Evolutionary conservation across 2,113 vertebrate genomes (phyloP), one percentile per base, ranked within the genome.

Genomic region (Phaethon lepturus): DNA sequence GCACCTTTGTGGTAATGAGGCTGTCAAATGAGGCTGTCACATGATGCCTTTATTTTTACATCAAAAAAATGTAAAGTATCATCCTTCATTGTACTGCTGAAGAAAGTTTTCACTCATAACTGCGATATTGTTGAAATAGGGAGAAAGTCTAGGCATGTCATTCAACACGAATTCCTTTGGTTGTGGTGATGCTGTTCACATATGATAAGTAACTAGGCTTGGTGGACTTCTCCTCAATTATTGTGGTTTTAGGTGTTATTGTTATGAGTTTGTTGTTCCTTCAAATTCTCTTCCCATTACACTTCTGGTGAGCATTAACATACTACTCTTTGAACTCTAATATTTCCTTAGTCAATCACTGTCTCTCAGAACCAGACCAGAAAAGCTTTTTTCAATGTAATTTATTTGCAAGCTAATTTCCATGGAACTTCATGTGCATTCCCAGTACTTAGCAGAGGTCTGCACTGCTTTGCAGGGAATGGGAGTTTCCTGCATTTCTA

Each of bases 321-420:
- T 76, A 20, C 10, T 67, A 69, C 10, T 85, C 31, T 69, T 80
- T 49, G 52, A 93, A 90, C 56, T 56, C 13, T 29, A 35, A 1
- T 29, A 69, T 50, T 90, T 86, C 28, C 42, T 77, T 45, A 56
- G 23, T 60, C 40, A 62, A 56, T 24, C 20, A 35, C 22, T 20
- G 19, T 68, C 9, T 80, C 9, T 67, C 38, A 66, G 49, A 95
- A 76, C 2, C 9, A 55, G 44, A 71, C 6, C 33, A 68, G 22
- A 79, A 86, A 92, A 3, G 1, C 1, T 66, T 71, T 93, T 50
- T 78, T 80, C 40, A 88, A 42, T 81, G 94, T 63, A 69, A 76
- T 71, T 89, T 92, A 28, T 94, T 91, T 95, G 49, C 29, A 71
- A 76, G 24, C 18, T 90, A 38, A 88, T 94, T 82, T 95, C 24